Evolutionary conservation across 2,113 vertebrate genomes (phyloP).

Genomic region (Thamnophis sirtalis): DNA sequence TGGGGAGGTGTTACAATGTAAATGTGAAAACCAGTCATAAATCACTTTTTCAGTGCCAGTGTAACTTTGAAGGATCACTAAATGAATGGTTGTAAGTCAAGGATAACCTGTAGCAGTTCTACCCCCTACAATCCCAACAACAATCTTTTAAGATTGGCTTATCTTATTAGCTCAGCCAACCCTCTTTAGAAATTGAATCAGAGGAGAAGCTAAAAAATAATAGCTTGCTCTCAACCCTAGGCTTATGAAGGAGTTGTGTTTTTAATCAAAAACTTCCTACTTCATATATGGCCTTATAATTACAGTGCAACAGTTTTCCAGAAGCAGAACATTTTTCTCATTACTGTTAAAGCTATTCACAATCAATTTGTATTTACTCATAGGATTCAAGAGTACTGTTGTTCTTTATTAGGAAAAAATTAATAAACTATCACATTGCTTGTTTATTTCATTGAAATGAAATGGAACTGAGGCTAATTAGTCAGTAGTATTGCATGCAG

Average conservation of each 20-base stretch:
- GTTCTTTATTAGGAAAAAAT: slow-evolving; percentile 26
- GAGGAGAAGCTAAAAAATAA: neutral
- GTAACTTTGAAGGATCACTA: neutral
- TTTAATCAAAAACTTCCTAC: neutral
- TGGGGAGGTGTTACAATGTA: neutral
- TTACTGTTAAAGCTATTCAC: neutral
- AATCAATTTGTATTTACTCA: neutral
- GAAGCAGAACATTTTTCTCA: slow-evolving; percentile 2
- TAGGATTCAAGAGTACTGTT: neutral
- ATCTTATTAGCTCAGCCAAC: neutral
- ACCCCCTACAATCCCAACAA: neutral
- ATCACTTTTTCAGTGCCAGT: neutral
- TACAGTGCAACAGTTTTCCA: neutral
- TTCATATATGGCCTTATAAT: neutral
- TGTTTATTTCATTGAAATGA: slow-evolving; percentile 31
- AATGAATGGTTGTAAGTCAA: neutral
- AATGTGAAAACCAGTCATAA: neutral
- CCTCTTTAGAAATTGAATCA: neutral
- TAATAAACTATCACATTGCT: slow-evolving; percentile 23
- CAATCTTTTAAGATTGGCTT: neutral
- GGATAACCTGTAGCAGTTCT: neutral
- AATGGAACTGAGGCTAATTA: slow-evolving; percentile 35
- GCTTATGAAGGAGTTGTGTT: neutral
- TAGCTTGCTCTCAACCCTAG: neutral
- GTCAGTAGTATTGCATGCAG: slow-evolving; percentile 7